Base-by-base conservation (phyloP, 2,113 vertebrate genomes). In the Tetraodon nigroviridis region DNA sequence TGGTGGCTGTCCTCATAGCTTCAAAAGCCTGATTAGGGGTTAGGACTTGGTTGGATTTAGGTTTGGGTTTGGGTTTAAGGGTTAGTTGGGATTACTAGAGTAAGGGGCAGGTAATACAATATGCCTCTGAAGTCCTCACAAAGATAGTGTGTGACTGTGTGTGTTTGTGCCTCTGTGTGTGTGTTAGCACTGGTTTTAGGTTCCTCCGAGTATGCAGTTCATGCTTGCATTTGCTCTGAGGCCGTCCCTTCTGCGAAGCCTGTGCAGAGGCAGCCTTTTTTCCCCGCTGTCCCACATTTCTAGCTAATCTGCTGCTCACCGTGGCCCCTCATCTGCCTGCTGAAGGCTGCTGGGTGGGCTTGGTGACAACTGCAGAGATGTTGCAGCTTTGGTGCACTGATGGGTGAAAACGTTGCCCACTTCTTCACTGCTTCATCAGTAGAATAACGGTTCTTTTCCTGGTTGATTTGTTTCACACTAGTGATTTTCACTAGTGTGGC, bases 221-320 rank as follows among this genome's bases (percentile, higher is more conserved):
- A 7, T 12, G 42, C 67, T 58, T 75, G 62, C 50, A 41, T 58
- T 20, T 45, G 22, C 17, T 58, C 44, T 60, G 53, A 32, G 65
- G n/a, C 37, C 24, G 41, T 42, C 37, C 46, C 55, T 59, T 53
- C 57, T 4, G 32, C 72, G 55, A 75, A 78, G 69, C 56, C 52
- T 56, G 61, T 46, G 20, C 58, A 65, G 65, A 75, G 32, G 47
- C 15, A 61, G 76, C 72, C 82, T 85, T 78, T 84, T 87, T 86
- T 86, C 86, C 87, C 86, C 89, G 87, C 86, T 90, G 86, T 79
- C 78, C 81, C 84, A 89, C 79, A 87, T 89, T 85, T 88, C 71
- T 61, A 76, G 76, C 73, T 88, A 88, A 90, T 89, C 87, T 83
- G 79, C 79, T 71, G 65, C 84, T 87, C 81, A 83, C 68, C 71